Conservation (phyloP, 2,797 vertebrate genomes). For the Glyptemys insculpta region DNA sequence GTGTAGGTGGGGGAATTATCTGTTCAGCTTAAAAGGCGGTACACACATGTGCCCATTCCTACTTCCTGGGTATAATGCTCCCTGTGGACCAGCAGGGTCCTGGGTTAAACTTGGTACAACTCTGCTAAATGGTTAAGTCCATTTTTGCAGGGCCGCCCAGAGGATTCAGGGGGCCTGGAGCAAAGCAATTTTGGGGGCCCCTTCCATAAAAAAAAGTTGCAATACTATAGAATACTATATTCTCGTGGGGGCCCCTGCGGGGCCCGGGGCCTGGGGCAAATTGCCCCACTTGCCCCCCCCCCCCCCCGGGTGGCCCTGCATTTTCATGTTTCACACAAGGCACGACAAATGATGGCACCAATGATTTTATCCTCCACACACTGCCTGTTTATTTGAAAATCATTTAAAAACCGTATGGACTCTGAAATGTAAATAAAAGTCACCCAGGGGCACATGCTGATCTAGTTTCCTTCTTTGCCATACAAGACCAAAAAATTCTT, state of each 20-base stretch:
- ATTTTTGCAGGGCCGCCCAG: background rate
- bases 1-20: background rate
- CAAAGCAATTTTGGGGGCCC: no score
- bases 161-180: no score
- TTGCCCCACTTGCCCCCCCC: no score
- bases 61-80: background rate
- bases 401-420: background rate
- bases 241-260: no score
- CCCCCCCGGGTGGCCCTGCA: no score
- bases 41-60: background rate
- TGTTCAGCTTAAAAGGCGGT: constrained; percentile 22
- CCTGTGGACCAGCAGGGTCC: background rate
- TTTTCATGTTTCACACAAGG: background rate
- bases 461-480: background rate
- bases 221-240: no score
- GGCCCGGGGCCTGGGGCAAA: no score
- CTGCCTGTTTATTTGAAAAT: background rate
- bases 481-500: background rate
- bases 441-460: background rate
- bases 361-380: background rate
- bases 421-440: background rate
- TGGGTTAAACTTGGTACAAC: background rate
- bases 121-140: background rate
- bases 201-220: no score
- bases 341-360: background rate